Base-by-base conservation (phyloP, 2,888 invertebrate species). In the Pasiphila rectangulata region DNA sequence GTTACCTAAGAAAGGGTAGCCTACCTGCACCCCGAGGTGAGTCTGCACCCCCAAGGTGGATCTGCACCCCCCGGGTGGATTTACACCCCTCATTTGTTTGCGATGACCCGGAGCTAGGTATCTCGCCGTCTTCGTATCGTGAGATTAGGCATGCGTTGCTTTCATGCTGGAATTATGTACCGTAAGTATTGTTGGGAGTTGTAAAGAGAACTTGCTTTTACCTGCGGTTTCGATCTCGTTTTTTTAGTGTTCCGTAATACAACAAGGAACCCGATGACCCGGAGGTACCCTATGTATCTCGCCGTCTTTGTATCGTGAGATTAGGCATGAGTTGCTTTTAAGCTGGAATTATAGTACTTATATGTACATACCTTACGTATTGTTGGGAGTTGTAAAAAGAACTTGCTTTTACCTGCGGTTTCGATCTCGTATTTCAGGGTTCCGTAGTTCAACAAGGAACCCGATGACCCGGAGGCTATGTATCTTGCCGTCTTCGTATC, bases 51-150 rank as follows among this genome's bases (percentile, higher is more conserved):
- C 91, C n/a, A n/a, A n/a, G n/a, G n/a, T n/a, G n/a, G n/a, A n/a
- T n/a, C n/a, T n/a, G n/a, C n/a, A n/a, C n/a, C n/a, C n/a, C 41
- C 40, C 73, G 79, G 82, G 84, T 77, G 90, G 90, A 90, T 90
- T 90, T 90, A 90, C 90, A 86, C 90, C 87, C 90, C 91, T 91
- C 91, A 90, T 91, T 91, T 91, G 91, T 91, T 91, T 91, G 90
- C 90, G 90, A 91, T 91, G 91, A 91, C 91, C 91, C 90, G 32
- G 32, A n/a, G 86, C 77, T 62, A 79, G 78, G 72, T 84, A 83
- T 83, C 83, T 83, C 70, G 72, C 73, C 78, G 78, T 73, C 71
- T 80, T 79, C 82, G 76, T 71, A 72, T 79, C 69, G 64, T 43
- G 48, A 65, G 63, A 67, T 81, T 73, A 79, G 67, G 62, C 62